A percentile compares a stretch with the other conserved stretches of the same genome.
Conservation (phyloP, 2,113 vertebrate genomes). For the Parus major region DNA sequence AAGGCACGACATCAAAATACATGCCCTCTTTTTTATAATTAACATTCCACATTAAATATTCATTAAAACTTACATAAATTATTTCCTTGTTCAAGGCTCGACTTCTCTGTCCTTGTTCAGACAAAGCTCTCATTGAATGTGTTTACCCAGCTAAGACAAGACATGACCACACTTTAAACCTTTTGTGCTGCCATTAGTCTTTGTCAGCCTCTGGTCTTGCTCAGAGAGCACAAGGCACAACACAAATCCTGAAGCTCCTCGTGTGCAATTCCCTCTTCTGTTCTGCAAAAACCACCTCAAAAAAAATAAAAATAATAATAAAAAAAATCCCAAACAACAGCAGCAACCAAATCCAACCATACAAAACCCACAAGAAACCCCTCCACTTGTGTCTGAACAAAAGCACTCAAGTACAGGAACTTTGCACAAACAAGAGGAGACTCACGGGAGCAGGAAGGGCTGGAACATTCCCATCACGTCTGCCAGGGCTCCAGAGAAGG, state of each 20-base stretch:
- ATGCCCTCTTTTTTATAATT: background rate
- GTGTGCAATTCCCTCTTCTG: background rate
- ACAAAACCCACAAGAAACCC: accelerated
- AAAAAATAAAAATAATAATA: background rate
- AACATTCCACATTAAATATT: slow-evolving; percentile 22
- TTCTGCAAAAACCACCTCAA: background rate
- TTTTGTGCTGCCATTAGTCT: background rate
- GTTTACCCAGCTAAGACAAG: slow-evolving; percentile 17
- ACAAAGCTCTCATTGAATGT: background rate
- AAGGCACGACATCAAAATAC: background rate
- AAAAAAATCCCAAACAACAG: background rate
- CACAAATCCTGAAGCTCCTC: background rate
- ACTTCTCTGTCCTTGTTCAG: slow-evolving; percentile 13
- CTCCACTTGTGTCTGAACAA: background rate
- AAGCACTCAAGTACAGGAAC: background rate
- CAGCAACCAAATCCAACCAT: background rate
- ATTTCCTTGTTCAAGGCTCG: slow-evolving; percentile 22
- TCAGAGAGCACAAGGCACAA: background rate
- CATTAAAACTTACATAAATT: slow-evolving; percentile 19
- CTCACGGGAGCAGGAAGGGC: background rate
- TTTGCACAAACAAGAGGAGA: background rate
- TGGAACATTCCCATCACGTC: background rate
- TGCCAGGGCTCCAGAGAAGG: background rate
- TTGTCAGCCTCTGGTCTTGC: background rate
- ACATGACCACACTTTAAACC: background rate